These are phyloP conservation scores for Lithophane leautieri DNA, from an alignment of 2,888 invertebrate genomes.

Conservation along the genomic window DNA sequence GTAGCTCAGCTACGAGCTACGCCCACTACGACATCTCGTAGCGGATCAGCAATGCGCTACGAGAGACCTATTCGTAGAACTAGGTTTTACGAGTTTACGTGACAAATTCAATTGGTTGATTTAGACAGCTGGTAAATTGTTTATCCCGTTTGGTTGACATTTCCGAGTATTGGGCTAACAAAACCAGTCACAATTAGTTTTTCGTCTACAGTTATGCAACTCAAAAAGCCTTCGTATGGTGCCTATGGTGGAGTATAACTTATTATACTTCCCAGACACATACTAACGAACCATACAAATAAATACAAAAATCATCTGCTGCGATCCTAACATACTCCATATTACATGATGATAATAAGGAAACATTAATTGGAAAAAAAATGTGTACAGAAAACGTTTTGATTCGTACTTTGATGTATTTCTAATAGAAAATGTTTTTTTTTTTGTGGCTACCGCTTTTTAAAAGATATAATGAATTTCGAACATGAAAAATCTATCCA, in stretches of 20 bases:
- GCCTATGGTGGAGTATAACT: too few species aligned
- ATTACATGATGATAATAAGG: too few species aligned
- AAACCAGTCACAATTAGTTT: neutral
- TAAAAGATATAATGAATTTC: neutral
- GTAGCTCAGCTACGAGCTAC: constrained; percentile 41
- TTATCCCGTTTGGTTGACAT: neutral
- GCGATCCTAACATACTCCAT: too few species aligned
- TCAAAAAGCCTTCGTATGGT: neutral
- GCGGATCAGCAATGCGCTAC: constrained; percentile 16
- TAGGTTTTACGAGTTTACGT: neutral
- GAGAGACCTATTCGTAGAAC: neutral
- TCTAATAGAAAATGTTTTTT: neutral
- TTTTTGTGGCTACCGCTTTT: neutral
- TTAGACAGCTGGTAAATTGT: neutral
- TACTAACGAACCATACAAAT: too few species aligned
- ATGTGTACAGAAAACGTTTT: too few species aligned
- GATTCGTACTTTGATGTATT: too few species aligned
- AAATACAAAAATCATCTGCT: too few species aligned
- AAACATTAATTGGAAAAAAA: too few species aligned
- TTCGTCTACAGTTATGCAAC: too few species aligned
- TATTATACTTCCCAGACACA: too few species aligned
- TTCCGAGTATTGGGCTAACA: neutral
- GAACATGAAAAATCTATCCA: neutral
- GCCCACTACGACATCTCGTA: constrained; percentile 23
- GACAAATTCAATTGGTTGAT: neutral